Conservation (phyloP, 2,888 invertebrate species). For the Meta bourneti region DNA sequence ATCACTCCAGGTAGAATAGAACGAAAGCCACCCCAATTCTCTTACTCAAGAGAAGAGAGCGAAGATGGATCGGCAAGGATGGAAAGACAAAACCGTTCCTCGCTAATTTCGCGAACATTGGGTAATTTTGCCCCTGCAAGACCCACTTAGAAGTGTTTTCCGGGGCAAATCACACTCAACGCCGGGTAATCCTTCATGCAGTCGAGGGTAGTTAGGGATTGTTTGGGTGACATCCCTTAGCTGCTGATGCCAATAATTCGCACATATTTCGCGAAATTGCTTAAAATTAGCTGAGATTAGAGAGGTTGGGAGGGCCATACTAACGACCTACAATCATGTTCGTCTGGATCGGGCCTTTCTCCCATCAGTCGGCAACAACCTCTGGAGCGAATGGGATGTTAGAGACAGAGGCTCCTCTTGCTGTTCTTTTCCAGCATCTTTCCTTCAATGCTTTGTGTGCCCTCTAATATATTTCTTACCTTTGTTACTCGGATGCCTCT, state of each 20-base stretch:
- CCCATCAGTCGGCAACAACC: conserved; percentile 65
- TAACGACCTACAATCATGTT: conserved; percentile 75
- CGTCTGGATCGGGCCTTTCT: conserved; percentile 47
- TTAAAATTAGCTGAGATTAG: conserved; percentile 76
- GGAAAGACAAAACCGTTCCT: conserved; percentile 65
- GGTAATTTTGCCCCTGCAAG: conserved; percentile 70
- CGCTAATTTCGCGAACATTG: conserved; percentile 74
- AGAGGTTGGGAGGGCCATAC: conserved; percentile 61
- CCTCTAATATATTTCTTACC: not conserved
- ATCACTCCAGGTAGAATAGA: conserved; percentile 32
- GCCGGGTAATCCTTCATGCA: conserved; percentile 58
- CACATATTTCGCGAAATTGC: conserved; percentile 76
- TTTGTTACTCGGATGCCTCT: too few species aligned
- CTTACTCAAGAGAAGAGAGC: not conserved
- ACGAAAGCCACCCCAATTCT: not conserved
- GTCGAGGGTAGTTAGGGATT: conserved; percentile 72
- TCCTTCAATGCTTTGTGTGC: not conserved
- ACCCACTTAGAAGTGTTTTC: conserved; percentile 65
- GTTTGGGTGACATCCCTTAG: conserved; percentile 71
- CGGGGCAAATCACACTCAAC: conserved; percentile 57
- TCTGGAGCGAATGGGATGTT: conserved; percentile 54
- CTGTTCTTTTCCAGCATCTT: not conserved
- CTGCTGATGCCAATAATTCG: conserved; percentile 73
- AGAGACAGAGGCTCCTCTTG: conserved; percentile 36
- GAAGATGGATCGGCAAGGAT: conserved; percentile 49